Conservation (phyloP, 2,888 invertebrate genomes). For the Bursaphelenchus okinawaensis region DNA sequence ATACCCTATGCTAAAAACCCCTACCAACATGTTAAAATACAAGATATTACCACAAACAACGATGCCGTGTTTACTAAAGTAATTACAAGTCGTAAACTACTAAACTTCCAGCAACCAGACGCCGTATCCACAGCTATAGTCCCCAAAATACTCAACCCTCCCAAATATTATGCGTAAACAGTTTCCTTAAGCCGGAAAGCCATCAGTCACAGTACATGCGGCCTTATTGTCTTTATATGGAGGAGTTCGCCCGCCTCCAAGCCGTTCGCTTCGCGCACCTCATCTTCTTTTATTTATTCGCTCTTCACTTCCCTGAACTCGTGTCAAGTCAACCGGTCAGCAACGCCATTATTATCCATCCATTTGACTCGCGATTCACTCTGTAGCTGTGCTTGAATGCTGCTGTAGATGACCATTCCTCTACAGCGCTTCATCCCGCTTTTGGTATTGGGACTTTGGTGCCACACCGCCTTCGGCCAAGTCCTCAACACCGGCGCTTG, state of each 20-base stretch:
- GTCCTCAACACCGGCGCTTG: constrained; percentile 26
- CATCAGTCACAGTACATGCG: not conserved
- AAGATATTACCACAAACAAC: too few relatives aligned
- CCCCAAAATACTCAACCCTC: not conserved
- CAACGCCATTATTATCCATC: not conserved
- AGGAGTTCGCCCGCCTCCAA: not conserved
- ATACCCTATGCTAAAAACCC: too few relatives aligned
- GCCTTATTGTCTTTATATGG: not conserved
- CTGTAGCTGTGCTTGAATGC: not conserved
- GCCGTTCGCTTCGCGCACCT: not conserved
- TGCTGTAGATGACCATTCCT: not conserved
- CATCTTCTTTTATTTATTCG: not conserved
- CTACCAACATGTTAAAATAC: too few relatives aligned
- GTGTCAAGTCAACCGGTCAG: not conserved
- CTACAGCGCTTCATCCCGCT: not conserved
- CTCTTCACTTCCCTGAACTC: not conserved
- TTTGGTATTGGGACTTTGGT: not conserved
- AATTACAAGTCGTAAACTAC: too few relatives aligned
- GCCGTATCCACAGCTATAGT: too few relatives aligned
- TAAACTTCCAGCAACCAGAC: too few relatives aligned
- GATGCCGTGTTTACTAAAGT: too few relatives aligned
- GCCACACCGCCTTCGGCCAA: not conserved
- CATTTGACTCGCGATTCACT: not conserved
- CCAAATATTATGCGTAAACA: too few relatives aligned
- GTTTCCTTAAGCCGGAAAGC: too few relatives aligned